Base-by-base conservation (phyloP, 2,888 invertebrate genomes). In the Argynnis bischoffii region DNA sequence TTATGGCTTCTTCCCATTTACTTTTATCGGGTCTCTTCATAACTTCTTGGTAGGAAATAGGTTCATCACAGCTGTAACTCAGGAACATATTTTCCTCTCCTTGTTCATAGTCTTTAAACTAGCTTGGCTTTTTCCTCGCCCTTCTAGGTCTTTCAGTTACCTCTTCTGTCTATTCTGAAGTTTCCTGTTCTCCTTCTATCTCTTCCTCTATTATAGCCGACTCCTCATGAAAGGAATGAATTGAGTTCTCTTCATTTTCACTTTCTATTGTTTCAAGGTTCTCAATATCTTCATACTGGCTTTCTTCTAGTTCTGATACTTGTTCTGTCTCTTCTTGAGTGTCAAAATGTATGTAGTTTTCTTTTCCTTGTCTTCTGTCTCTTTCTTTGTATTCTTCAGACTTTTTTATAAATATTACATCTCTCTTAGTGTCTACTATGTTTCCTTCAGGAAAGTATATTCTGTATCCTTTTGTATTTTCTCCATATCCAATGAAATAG, bases 21-120 rank as follows among this genome's bases (percentile, higher is more conserved):
- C 50, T 26, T 35, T 65, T 63, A 64, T 74, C 73, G 4, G 8
- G 13, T 13, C 64, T 63, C 46, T 57, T 46, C 71, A 76, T 71
- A 0, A 72, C 75, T 13, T 76, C 74, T 35, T 64, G 15, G 48
- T 73, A 75, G 6, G 74, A 68, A 41, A 13, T 55, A 6, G 77
- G 75, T 26, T 59, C 59, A 48, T 48, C 48, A 48, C 15, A 15
- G n/a, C n/a, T 15, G n/a, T 48, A 48, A n/a, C 48, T 48, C 15
- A 11, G n/a, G n/a, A 48, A 48, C 31, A 31, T 31, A 31, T 31
- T 31, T 31, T 31, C 31, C 31, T 31, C 31, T 15, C n/a, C n/a
- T n/a, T 13, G 13, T 48, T 48, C 48, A 48, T 48, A 48, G 6
- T 48, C 48, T 13, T 48, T n/a, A 48, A 15, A 48, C n/a, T 6